Base-by-base conservation (phyloP, 92 coral and sea anemone genomes). In the Zoanthus solanderi region DNA sequence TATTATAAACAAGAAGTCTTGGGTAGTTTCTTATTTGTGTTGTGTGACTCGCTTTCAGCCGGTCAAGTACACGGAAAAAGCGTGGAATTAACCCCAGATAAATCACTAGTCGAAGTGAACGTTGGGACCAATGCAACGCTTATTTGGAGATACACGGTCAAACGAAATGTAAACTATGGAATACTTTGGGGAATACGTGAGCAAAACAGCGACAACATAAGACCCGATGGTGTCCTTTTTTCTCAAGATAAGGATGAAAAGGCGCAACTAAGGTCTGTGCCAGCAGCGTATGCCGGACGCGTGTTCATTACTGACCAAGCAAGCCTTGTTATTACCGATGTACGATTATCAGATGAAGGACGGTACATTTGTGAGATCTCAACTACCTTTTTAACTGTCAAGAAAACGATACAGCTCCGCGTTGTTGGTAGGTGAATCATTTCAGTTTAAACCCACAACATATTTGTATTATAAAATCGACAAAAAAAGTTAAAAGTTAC, bases 381-480 rank as follows among this genome's bases (percentile, higher is more conserved):
- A 44, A 84, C 85, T 11, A 31, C 54, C 8, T 89, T 96, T 72
- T 76, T 79, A 3, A 90, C 88, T 0, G 87, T 75, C 79, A 93
- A 88, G 78, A 89, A 83, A 42, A 50, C 85, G 57, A 94, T 93
- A 72, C 57, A 60, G 28, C 93, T 96, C 17, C 66, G 69, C 37
- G 98, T 96, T 50, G 87, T 89, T 60, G 95, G 99, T 96, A 82
- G 80, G 99, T 93, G 69, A 52, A 75, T 45, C 75, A 12, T 46
- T 65, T 81, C 42, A 46, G 75, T 47, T 81, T 71, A 30, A 81
- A 15, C 18, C 50, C 52, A 7, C 6, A 68, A 17, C 16, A 17
- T 45, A 17, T 47, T 1, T 44, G 61, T 18, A 45, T 65, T 29
- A 44, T 23, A 23, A 18, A 63, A 66, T 47, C 30, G 85, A 50